Percentiles rank a stretch among this genome's conserved stretches.
Conservation (phyloP, 2,113 vertebrate genomes). For the Phyllopteryx taeniolatus region DNA sequence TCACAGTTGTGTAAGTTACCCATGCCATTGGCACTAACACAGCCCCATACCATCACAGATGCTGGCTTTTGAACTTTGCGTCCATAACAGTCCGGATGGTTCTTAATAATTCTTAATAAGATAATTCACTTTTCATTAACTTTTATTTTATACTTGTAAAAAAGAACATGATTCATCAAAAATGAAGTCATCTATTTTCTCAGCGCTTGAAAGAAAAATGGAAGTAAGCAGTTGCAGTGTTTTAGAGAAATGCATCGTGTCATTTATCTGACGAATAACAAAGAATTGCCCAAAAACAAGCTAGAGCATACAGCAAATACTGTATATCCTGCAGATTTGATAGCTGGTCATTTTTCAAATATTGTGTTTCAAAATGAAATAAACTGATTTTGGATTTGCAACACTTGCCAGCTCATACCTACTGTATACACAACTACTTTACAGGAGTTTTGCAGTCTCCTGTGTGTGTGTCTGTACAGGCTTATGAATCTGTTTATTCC, state of each 20-base stretch:
- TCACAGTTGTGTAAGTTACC: too few relatives aligned
- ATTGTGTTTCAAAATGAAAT: not conserved
- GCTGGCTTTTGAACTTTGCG: too few relatives aligned
- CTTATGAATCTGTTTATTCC: not conserved
- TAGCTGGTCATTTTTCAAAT: not conserved
- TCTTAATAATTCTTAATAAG: too few relatives aligned
- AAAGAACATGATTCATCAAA: too few relatives aligned
- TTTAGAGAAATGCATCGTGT: not conserved
- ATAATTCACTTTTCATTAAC: too few relatives aligned
- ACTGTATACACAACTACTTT: conserved; percentile 5
- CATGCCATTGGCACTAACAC: too few relatives aligned
- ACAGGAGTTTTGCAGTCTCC: conserved; percentile 18
- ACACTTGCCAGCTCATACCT: not conserved
- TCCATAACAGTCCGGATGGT: too few relatives aligned
- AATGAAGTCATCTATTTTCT: too few relatives aligned
- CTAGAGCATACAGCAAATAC: not conserved
- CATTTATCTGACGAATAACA: conserved; percentile 14
- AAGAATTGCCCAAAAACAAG: not conserved
- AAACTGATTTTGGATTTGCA: not conserved
- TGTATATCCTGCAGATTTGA: not conserved
- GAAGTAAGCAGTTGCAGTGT: not conserved
- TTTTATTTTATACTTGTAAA: too few relatives aligned
- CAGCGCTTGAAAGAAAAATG: not conserved
- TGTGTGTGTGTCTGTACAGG: not conserved
- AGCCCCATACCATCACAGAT: too few relatives aligned